Evolutionary conservation across 2,797 vertebrate genomes (phyloP).

Genomic region (Lagorchestes hirsutus): DNA sequence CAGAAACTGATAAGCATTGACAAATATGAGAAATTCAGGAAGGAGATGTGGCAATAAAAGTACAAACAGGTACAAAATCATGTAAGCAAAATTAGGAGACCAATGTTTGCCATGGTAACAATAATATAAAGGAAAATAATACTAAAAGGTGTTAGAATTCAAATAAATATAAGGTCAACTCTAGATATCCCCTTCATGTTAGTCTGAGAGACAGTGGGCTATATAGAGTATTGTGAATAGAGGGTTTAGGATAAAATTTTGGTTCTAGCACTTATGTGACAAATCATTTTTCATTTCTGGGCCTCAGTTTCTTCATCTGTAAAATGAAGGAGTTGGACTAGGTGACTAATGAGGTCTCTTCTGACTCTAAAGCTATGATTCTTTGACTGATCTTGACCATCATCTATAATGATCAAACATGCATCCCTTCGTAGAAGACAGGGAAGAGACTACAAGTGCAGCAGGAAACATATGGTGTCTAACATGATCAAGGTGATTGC

Average conservation of each 20-base stretch:
- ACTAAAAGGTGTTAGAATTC: background rate
- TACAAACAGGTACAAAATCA: background rate
- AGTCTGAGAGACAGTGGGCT: background rate
- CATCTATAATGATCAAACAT: background rate
- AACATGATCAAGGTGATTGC: background rate
- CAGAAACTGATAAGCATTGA: background rate
- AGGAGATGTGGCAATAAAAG: background rate
- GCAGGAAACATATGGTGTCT: background rate
- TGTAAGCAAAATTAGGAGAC: background rate
- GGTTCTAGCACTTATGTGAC: background rate
- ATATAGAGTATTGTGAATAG: fast-evolving
- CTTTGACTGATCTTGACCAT: background rate
- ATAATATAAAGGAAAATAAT: background rate
- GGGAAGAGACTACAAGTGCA: background rate
- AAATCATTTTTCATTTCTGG: background rate
- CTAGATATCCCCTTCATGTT: background rate
- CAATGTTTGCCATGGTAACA: background rate
- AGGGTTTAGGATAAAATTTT: background rate
- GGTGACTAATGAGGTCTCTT: no score
- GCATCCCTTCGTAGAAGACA: background rate
- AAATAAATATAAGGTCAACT: background rate
- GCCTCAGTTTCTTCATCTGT: background rate
- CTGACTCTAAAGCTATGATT: no score
- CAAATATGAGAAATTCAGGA: background rate
- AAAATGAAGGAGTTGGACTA: background rate